Evolutionary conservation across 2,113 vertebrate species (phyloP), one percentile per base, ranked within the genome.

Genomic region (Scomber japonicus): DNA sequence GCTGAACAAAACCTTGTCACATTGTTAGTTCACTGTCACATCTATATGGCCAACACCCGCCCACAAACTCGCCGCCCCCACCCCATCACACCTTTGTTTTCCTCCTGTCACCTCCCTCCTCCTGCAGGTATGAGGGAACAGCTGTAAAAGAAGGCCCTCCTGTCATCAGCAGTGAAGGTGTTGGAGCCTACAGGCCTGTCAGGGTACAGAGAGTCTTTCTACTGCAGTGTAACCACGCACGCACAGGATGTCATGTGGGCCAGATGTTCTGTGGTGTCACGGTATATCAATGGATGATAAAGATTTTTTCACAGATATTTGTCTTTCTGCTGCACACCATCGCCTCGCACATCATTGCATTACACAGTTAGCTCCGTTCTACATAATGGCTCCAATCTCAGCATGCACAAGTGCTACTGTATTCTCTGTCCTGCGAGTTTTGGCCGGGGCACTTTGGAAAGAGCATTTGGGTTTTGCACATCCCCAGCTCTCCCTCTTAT

Each of bases 401-500:
- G 59, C 9, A 11, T 14, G 35, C 60, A 62, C 30, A 74, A 76
- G 60, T 2, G 51, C 56, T 19, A 54, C 80, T 66, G 59, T 19
- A 16, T 12, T 63, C 11, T 12, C 19, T 17, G 71, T 69, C 67
- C 68, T 16, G 21, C 11, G 73, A 61, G 72, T 57, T 79, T 75
- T 80, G 66, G 71, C 63, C 7, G n/a, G 27, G 27, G 44, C 74
- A 69, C 74, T 72, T 19, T 51, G 71, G 68, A 57, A 15, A 27
- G 71, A 69, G 85, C 40, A 2, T 3, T 77, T 48, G 60, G 65
- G 49, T 30, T 74, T 64, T 63, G 61, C 80, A 63, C 78, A 75
- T 84, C 78, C 63, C 11, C 14, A 31, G 87, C 75, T 68, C 56
- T 72, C 13, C 57, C 64, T 85, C 88, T 91, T 92, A 92, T 91